Percentiles rank a stretch among this genome's conserved stretches.
These are phyloP conservation scores for Apamea crenata DNA, from an alignment of 2,888 invertebrate genomes.

Conservation along the genomic window DNA sequence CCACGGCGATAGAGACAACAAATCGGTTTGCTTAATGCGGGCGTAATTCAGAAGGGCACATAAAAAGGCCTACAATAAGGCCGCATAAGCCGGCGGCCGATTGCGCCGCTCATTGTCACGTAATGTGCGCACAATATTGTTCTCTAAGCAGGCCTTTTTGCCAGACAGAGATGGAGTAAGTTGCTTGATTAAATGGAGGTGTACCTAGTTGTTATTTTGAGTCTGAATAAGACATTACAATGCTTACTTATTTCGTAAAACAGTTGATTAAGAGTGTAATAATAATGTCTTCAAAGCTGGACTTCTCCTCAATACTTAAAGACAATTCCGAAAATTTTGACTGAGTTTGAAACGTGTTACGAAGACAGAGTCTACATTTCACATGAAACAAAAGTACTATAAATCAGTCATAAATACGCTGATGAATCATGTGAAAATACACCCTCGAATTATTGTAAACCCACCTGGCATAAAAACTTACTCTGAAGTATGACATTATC, in stretches of 20 bases:
- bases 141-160: constrained; percentile 21
- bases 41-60: constrained; percentile 59
- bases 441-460: not conserved
- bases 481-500: not conserved
- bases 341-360: not conserved
- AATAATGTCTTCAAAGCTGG: not conserved
- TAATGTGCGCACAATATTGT: constrained; percentile 65
- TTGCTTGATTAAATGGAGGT: constrained; percentile 37
- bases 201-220: not conserved
- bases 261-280: not conserved
- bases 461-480: not conserved
- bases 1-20: constrained; percentile 52
- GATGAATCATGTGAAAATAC: not conserved
- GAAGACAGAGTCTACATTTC: no score
- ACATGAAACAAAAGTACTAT: not conserved
- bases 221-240: not conserved
- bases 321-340: not conserved
- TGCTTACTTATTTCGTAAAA: not conserved
- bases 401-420: not conserved
- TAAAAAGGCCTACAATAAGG: constrained; percentile 65
- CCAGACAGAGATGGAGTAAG: constrained; percentile 18
- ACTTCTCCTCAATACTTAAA: no score
- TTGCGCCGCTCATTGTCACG: constrained; percentile 64
- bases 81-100: constrained; percentile 56
- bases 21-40: constrained; percentile 61